Evolutionary conservation across 2,113 vertebrate species (phyloP), one percentile per base, ranked within the genome.

Genomic region (Lipotes vexillifer): DNA sequence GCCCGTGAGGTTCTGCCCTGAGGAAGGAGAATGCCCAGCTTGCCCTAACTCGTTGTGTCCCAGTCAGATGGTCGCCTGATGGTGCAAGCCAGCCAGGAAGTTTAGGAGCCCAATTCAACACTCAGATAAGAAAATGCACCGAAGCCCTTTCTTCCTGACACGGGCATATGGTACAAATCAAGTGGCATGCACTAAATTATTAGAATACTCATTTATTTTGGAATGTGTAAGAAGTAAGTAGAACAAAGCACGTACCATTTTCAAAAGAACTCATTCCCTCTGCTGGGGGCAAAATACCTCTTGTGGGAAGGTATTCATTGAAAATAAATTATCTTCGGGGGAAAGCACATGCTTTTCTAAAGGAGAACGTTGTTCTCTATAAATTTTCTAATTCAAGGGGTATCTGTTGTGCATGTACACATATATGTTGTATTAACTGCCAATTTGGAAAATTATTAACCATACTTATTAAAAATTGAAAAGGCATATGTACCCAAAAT

Each of bases 361-460:
- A 87, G 78, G 74, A 15, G 14, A 96, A 23, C 9, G 3, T 44
- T 74, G n/a, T 59, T 89, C 86, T 81, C 66, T 83, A 59, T 3
- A 66, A 4, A 36, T 86, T 84, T 96, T 82, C 66, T 59, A 63
- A 41, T 81, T 66, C 36, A 46, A 38, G 17, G 23, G 33, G 18
- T 77, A 13, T 71, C 59, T 92, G 4, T 91, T 20, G 41, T 23
- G 17, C 8, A 4, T 1, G 0, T 36, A 74, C 15, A 57, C 31
- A 77, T 4, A 7, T 8, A 6, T 52, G 33, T 29, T 59, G 33
- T 29, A 80, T 31, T 71, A 65, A 87, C 92, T 31, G 23, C 65
- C 75, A 88, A 93, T 68, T 27, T n/a, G 52, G 55, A 95, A 94
- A 93, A 75, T 31, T 33, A 84, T 49, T 80, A 41, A 61, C 44